Conservation (phyloP, 2,888 invertebrate genomes). For the Zhuqinia jingwanae region DNA sequence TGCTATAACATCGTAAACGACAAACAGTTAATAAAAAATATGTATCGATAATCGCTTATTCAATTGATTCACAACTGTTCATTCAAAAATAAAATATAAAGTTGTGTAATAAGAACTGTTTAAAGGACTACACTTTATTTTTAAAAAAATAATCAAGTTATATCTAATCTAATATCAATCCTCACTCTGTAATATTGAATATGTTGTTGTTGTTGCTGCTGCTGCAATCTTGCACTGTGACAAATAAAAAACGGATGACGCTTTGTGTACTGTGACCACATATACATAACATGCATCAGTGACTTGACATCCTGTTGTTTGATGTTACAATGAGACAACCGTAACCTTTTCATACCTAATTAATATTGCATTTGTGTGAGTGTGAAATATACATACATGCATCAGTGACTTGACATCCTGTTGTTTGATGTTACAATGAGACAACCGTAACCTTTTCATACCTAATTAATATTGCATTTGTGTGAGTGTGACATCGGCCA, state of each 20-base stretch:
- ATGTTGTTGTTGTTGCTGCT: no score
- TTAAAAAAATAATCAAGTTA: no score
- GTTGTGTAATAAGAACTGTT: neutral
- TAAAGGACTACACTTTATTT: neutral
- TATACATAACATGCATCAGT: neutral
- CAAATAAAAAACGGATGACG: neutral
- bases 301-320: conserved; percentile 4
- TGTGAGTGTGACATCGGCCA: neutral
- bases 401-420: conserved; percentile 1
- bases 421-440: neutral
- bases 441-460: neutral
- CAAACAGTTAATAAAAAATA: neutral
- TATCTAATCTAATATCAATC: neutral
- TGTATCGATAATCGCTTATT: conserved; percentile 2
- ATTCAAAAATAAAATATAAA: no score
- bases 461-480: neutral
- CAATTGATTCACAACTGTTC: neutral
- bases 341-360: neutral
- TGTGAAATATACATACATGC: no score
- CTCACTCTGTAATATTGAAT: no score
- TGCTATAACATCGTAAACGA: neutral
- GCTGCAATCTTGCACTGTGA: neutral
- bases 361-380: neutral
- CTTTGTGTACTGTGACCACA: no score
- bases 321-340: neutral